Evolutionary conservation across 2,113 vertebrate genomes (phyloP).

Genomic region (Pseudorhombus dupliciocellatus): DNA sequence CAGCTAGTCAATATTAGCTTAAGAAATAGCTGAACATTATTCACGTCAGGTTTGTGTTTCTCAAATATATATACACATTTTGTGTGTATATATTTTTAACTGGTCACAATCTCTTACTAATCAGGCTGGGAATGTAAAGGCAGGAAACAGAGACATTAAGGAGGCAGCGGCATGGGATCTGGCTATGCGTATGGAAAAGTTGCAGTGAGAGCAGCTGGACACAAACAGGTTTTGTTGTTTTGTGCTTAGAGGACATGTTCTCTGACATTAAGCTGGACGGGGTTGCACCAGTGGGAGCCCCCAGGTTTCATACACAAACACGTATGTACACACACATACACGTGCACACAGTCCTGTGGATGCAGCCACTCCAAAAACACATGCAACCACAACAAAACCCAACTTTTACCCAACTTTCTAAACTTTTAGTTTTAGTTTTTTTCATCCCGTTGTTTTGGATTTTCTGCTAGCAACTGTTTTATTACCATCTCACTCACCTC

Average conservation of each 20-base stretch:
- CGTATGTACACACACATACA: conserved; percentile 2
- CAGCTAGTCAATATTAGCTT: too few species aligned
- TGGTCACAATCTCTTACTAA: conserved; percentile 67
- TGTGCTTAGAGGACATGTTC: conserved; percentile 52
- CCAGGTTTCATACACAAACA: neutral
- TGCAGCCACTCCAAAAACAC: neutral
- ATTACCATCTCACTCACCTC: neutral
- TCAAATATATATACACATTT: too few species aligned
- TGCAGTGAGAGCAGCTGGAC: neutral
- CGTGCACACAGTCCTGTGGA: neutral
- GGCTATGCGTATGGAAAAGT: conserved; percentile 62
- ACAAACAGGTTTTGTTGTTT: conserved; percentile 43
- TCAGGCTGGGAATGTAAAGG: conserved; percentile 68
- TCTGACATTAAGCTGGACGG: conserved; percentile 40
- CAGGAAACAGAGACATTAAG: conserved; percentile 55
- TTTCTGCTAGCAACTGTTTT: neutral
- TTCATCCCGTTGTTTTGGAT: neutral
- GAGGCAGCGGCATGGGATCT: conserved; percentile 47
- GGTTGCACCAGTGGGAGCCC: conserved; percentile 27
- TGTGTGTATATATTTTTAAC: conserved; percentile 16
- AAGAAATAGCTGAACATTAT: too few species aligned
- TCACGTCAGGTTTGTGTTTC: too few species aligned
- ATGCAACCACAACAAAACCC: too few species aligned
- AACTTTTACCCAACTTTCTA: too few species aligned
- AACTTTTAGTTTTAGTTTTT: neutral